These are phyloP conservation scores for Takifugu flavidus DNA, from an alignment of 2,113 vertebrate genomes.

Conservation along the genomic window DNA sequence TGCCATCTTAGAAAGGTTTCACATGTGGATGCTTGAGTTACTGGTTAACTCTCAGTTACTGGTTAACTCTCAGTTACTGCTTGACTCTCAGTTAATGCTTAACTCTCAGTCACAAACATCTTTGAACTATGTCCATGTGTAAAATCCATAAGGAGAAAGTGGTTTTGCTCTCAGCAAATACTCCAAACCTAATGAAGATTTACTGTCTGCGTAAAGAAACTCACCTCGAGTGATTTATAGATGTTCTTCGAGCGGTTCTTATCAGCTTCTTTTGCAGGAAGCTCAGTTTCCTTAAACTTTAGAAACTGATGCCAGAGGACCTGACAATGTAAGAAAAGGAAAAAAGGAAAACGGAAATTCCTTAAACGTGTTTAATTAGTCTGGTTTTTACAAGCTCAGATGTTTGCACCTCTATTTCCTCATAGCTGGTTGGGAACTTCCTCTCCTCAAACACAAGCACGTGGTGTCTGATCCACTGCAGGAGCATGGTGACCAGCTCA, in stretches of 20 bases:
- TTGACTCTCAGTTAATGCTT: too few species aligned
- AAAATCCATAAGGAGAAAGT: too few species aligned
- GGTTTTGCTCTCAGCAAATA: too few species aligned
- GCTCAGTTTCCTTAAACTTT: constrained; percentile 92
- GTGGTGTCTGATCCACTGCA: constrained; percentile 92
- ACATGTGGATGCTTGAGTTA: too few species aligned
- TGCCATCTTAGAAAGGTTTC: too few species aligned
- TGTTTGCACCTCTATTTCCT: constrained; percentile 87
- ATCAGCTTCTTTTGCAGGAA: constrained; percentile 90
- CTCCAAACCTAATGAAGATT: not conserved
- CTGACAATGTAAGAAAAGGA: constrained; percentile 49
- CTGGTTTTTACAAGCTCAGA: not conserved
- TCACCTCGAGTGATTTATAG: constrained; percentile 86
- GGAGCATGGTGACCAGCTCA: constrained; percentile 85
- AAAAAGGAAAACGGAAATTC: not conserved
- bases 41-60: too few species aligned
- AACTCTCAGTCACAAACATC: too few species aligned
- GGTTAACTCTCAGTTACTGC: too few species aligned
- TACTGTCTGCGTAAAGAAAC: not conserved
- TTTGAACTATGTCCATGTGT: too few species aligned
- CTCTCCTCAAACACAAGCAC: constrained; percentile 84
- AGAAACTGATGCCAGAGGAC: constrained; percentile 94
- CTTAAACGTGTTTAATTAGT: not conserved
- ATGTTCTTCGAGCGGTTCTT: constrained; percentile 91
- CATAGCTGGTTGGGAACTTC: constrained; percentile 86